These are phyloP conservation scores for Chloroclystis v-ata DNA, from an alignment of 2,888 invertebrate species.

Conservation along the genomic window DNA sequence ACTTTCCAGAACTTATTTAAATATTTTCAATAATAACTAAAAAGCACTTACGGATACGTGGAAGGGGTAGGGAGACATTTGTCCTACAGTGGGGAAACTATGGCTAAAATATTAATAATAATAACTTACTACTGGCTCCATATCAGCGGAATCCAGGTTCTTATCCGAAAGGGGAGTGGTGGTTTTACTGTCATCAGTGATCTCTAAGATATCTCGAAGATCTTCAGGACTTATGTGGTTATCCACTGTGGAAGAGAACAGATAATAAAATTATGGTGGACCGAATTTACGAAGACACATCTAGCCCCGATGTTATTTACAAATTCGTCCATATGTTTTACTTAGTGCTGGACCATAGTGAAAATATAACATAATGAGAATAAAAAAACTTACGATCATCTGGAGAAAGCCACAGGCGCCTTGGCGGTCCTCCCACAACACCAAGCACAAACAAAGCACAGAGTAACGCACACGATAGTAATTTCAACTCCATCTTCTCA, in stretches of 20 bases:
- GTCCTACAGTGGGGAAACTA: too few species aligned
- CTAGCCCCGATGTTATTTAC: too few species aligned
- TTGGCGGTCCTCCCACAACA: slow-evolving; percentile 16
- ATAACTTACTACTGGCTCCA: slow-evolving; percentile 35
- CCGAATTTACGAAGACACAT: background rate
- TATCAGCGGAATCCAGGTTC: slow-evolving; percentile 27
- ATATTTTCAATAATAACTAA: too few species aligned
- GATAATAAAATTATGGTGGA: too few species aligned
- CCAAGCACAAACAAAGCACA: slow-evolving; percentile 30
- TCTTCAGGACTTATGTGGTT: slow-evolving; percentile 68
- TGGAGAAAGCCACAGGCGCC: slow-evolving; percentile 15
- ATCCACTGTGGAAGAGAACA: slow-evolving; percentile 58
- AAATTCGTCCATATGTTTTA: background rate
- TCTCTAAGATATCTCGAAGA: slow-evolving; percentile 47
- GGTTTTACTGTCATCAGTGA: slow-evolving; percentile 23
- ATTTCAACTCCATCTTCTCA: slow-evolving; percentile 16
- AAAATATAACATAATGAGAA: too few species aligned
- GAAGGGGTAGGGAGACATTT: too few species aligned
- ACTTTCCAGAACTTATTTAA: too few species aligned
- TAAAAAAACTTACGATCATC: slow-evolving; percentile 14
- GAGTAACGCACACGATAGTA: slow-evolving; percentile 14
- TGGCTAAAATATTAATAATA: too few species aligned
- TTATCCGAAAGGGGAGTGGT: slow-evolving; percentile 22
- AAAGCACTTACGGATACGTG: too few species aligned
- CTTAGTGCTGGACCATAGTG: too few species aligned